phyloP scores from a whole-genome alignment of 2,113 vertebrate genomes.

The Zapornia atra region DNA sequence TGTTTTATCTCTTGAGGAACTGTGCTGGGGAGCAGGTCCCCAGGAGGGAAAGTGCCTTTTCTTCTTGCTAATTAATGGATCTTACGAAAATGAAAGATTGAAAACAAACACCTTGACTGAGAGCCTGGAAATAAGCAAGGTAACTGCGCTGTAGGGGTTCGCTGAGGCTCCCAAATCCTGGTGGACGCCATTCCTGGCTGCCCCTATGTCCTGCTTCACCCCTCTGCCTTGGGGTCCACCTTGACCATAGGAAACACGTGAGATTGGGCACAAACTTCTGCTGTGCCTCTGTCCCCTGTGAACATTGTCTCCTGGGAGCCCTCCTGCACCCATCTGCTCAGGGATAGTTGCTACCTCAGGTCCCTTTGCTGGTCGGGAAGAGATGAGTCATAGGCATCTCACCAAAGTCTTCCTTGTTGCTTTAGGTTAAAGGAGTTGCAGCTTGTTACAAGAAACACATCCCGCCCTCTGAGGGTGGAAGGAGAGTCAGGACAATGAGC shows the following conservation, averaged over 20 bases:
- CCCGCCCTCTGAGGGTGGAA: not conserved
- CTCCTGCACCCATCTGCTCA: not conserved
- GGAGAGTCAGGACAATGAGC: not conserved
- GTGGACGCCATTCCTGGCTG: not conserved
- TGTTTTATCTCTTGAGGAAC: not conserved
- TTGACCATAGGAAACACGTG: accelerated
- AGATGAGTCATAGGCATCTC: not conserved
- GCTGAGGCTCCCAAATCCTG: not conserved
- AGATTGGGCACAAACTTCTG: not conserved
- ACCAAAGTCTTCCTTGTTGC: not conserved
- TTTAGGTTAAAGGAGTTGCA: not conserved
- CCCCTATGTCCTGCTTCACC: not conserved
- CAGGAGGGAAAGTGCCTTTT: not conserved
- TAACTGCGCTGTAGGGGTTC: not conserved
- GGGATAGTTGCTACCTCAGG: not conserved
- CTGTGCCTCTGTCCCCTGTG: not conserved
- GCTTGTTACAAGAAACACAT: not conserved
- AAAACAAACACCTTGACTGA: not conserved
- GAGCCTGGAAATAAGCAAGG: not conserved
- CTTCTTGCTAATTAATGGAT: not conserved
- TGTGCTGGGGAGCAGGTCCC: not conserved
- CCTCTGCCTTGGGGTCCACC: not conserved
- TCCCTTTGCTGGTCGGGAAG: not conserved
- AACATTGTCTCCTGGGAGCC: not conserved
- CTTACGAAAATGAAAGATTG: not conserved